Evolutionary conservation across 2,888 invertebrate genomes (phyloP), one percentile per base, ranked within the genome.

Genomic region (Chaetoderma sp.): DNA sequence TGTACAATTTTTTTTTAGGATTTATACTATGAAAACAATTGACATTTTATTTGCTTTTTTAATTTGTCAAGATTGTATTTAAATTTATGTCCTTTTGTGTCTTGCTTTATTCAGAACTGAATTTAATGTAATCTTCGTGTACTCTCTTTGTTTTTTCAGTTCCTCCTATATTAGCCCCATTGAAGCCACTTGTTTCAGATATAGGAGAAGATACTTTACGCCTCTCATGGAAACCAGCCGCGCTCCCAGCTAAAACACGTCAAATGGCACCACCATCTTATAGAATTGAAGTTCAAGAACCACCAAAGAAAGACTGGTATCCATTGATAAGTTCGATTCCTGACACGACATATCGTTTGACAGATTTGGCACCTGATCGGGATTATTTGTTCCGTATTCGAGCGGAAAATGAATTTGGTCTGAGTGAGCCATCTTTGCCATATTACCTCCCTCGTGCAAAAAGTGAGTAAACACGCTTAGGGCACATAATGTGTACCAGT

Each of bases 331-430:
- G 72, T n/a, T 74, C 73, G 49, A 68, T 83, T 27, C 71, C 74
- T 6, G 82, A 81, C 56, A 80, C 82, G 1, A 70, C 71, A 30
- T 85, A 79, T 65, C 66, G 71, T n/a, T 68, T 86, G 55, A 78
- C 78, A 5, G 78, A 79, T 33, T 74, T 99, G 69, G 93, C 94
- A 81, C 95, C 97, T 1, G 94, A 94, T 88, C 91, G 94, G 72
- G 97, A 98, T 87, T 98, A 98, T 88, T 93, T 94, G 86, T 96
- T 98, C 89, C 90, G 99, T 68, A 92, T 99, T 36, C 90, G 98
- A 36, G 98, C 98, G 4, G 96, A 97, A 86, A 98, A 98, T 88
- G 94, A 95, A 85, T 95, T 94, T 86, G 98, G 98, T 54, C 92
- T 97, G 73, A 96, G 96, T 86, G 98, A 98, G 84, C 98, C 99